Evolutionary conservation across 2,113 vertebrate species (phyloP).

Genomic region (Circaetus gallicus): DNA sequence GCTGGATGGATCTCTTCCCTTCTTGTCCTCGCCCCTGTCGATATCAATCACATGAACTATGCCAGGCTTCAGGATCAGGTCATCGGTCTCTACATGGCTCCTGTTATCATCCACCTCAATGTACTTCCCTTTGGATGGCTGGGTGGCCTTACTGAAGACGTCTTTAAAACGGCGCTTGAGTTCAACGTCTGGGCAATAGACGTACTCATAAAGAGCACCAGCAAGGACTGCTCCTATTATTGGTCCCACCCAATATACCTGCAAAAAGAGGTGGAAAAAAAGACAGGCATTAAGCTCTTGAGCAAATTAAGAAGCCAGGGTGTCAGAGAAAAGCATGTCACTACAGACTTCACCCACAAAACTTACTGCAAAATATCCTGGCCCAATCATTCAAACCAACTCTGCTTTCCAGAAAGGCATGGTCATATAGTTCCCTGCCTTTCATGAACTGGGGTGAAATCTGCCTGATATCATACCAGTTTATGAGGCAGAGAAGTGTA

Average conservation of each 20-base stretch:
- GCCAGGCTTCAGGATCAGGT: constrained; percentile 79
- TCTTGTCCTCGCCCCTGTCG: constrained; percentile 80
- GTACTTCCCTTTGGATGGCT: constrained; percentile 82
- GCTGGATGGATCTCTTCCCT: constrained; percentile 78
- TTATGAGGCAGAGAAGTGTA: not conserved
- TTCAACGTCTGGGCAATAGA: constrained; percentile 87
- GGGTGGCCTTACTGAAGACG: constrained; percentile 78
- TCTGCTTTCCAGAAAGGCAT: not conserved
- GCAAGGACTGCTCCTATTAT: constrained; percentile 86
- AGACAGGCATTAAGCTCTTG: not conserved
- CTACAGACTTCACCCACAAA: not conserved
- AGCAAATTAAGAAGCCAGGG: not conserved
- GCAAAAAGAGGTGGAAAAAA: not conserved
- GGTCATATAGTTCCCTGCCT: not conserved
- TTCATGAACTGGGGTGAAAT: not conserved
- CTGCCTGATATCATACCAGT: not conserved
- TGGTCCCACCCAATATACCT: constrained; percentile 95
- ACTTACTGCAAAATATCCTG: not conserved
- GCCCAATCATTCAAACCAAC: not conserved
- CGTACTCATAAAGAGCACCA: constrained; percentile 86
- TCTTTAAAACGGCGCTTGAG: constrained; percentile 81
- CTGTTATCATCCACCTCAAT: constrained; percentile 81
- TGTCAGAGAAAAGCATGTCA: not conserved
- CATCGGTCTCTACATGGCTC: constrained; percentile 77
- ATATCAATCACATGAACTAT: constrained; percentile 77